Conservation (phyloP, 2,113 vertebrate genomes). For the Lota lota region DNA sequence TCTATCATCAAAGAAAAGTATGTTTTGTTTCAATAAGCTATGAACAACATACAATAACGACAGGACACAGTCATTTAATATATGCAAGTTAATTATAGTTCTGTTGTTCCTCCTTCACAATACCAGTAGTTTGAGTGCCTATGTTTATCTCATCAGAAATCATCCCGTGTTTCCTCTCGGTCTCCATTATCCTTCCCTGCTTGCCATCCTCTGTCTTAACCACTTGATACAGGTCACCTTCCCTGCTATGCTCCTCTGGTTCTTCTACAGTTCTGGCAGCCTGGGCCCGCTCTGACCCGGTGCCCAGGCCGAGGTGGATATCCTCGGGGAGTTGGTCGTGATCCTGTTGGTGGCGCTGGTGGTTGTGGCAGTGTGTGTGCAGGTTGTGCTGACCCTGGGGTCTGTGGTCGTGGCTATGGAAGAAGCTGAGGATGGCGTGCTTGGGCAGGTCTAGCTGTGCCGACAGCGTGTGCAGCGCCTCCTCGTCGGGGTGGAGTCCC, state of each 20-base stretch:
- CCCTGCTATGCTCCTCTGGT: background rate
- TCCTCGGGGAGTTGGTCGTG: conserved; percentile 16
- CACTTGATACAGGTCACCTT: conserved; percentile 2
- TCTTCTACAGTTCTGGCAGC: conserved; percentile 20
- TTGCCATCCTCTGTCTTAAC: conserved; percentile 18
- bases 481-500: conserved; percentile 91
- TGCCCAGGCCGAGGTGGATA: background rate
- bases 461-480: conserved; percentile 93
- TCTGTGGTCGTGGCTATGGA: conserved; percentile 87
- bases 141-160: conserved; percentile 82
- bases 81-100: conserved; percentile 53
- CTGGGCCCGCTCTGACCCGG: conserved; percentile 15
- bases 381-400: conserved; percentile 70
- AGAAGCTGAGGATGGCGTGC: conserved; percentile 93
- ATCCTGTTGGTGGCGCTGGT: conserved; percentile 4
- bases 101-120: conserved; percentile 87
- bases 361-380: conserved; percentile 5
- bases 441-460: conserved; percentile 93
- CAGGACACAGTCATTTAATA: conserved; percentile 7
- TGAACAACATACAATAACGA: no score
- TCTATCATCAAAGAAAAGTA: no score
- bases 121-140: conserved; percentile 78
- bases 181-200: conserved; percentile 8
- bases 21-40: no score
- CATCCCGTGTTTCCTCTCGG: conserved; percentile 52